phyloP scores from a whole-genome alignment of 2,797 vertebrate genomes.

The Hipposideros larvatus region DNA sequence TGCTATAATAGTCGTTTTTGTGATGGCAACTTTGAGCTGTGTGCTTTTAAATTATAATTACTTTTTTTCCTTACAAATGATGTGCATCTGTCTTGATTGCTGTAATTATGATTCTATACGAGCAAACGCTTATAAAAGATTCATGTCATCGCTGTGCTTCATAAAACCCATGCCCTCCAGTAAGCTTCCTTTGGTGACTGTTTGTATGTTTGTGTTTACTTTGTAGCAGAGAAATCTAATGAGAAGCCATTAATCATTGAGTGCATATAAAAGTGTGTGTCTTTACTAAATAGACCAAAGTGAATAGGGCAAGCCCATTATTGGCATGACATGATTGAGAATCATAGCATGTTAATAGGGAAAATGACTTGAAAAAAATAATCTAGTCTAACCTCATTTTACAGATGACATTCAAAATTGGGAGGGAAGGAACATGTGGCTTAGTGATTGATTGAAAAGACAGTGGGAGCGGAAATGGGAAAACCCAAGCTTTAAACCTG shows the following conservation, averaged over 20 bases:
- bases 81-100: constrained; percentile 86
- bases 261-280: constrained; percentile 69
- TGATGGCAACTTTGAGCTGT: constrained; percentile 86
- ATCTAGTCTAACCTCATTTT: constrained; percentile 37
- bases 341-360: background rate
- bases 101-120: constrained; percentile 85
- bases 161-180: constrained; percentile 81
- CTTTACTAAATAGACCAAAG: constrained; percentile 67
- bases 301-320: constrained; percentile 51
- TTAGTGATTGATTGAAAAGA: constrained; percentile 12
- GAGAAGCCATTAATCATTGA: constrained; percentile 76
- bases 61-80: constrained; percentile 84
- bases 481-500: background rate
- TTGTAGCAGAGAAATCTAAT: constrained; percentile 74
- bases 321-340: constrained; percentile 37
- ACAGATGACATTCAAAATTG: constrained; percentile 24
- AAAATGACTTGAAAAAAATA: constrained; percentile 49
- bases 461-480: background rate
- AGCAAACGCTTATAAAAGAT: constrained; percentile 83
- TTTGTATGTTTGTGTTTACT: constrained; percentile 77
- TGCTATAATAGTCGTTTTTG: constrained; percentile 88
- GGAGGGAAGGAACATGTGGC: background rate
- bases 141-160: constrained; percentile 76
- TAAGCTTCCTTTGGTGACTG: constrained; percentile 77
- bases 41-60: constrained; percentile 88